phyloP scores from a whole-genome alignment of 2,797 vertebrate genomes.

The Fistularia commersonii region DNA sequence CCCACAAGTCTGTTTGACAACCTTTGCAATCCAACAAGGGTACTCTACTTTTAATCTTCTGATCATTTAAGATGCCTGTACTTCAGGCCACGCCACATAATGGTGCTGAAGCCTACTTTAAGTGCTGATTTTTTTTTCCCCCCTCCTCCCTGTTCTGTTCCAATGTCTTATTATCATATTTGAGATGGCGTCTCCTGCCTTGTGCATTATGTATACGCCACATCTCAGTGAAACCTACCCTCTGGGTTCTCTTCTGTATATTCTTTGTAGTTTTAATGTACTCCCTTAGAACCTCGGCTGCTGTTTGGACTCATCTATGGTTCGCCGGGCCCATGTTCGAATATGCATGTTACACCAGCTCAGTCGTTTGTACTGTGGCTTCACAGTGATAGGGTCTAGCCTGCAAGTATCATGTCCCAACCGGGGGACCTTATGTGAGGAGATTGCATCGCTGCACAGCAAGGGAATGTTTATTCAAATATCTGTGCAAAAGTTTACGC shows the following conservation, averaged over 20 bases:
- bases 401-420: too few relatives aligned
- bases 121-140: conserved; percentile 1
- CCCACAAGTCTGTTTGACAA: conserved; percentile 37
- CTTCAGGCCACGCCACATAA: conserved; percentile 29
- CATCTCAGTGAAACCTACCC: conserved; percentile 40
- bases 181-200: conserved; percentile 39
- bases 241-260: conserved; percentile 42
- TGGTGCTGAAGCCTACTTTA: conserved; percentile 12
- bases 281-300: conserved; percentile 31
- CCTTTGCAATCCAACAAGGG: conserved; percentile 48
- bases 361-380: conserved; percentile 4
- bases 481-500: too few relatives aligned
- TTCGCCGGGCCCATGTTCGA: conserved; percentile 7
- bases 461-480: too few relatives aligned
- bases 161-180: conserved; percentile 49
- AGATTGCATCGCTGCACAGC: too few relatives aligned
- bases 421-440: too few relatives aligned
- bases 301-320: conserved; percentile 32
- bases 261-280: conserved; percentile 44
- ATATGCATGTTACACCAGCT: conserved; percentile 5
- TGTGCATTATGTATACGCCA: conserved; percentile 55
- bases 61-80: conserved; percentile 38
- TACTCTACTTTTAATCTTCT: conserved; percentile 25
- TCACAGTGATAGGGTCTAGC: not conserved
- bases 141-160: conserved; percentile 33